Evolutionary conservation across 2,113 vertebrate genomes (phyloP).

Genomic region (Andinoacara biseriatus): DNA sequence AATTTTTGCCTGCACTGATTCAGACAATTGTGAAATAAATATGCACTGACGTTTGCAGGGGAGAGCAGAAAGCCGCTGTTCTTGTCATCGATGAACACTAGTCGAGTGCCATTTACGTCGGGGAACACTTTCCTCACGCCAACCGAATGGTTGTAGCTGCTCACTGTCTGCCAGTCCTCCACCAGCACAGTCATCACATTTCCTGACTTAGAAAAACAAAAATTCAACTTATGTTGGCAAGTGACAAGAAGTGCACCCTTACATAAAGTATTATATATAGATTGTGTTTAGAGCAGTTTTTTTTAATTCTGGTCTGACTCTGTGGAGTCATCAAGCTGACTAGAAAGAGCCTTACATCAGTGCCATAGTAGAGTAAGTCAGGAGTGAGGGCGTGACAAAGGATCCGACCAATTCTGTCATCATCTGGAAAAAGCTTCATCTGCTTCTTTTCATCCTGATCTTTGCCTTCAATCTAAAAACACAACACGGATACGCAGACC

Average conservation of each 20-base stretch:
- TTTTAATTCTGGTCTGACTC: background rate
- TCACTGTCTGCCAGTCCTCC: slow-evolving; percentile 94
- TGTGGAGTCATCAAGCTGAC: background rate
- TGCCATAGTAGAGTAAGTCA: slow-evolving; percentile 96
- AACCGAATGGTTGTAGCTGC: slow-evolving; percentile 89
- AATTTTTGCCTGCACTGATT: too few relatives aligned
- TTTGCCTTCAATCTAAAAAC: slow-evolving; percentile 89
- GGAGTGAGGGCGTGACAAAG: slow-evolving; percentile 90
- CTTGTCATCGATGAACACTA: slow-evolving; percentile 95
- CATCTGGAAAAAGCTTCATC: slow-evolving; percentile 91
- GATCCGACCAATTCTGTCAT: slow-evolving; percentile 88
- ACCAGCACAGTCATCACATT: slow-evolving; percentile 89
- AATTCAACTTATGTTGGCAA: background rate
- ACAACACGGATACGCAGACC: background rate
- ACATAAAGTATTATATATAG: background rate
- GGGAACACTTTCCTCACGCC: slow-evolving; percentile 92
- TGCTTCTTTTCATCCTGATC: slow-evolving; percentile 88
- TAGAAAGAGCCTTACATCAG: slow-evolving; percentile 84
- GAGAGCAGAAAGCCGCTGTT: slow-evolving; percentile 93
- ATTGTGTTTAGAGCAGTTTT: background rate
- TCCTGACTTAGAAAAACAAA: slow-evolving; percentile 81
- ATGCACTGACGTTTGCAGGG: slow-evolving; percentile 82
- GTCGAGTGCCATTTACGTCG: slow-evolving; percentile 87
- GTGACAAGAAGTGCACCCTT: background rate
- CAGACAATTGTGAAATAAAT: slow-evolving; percentile 3